These are phyloP conservation scores for Athene cunicularia DNA, from an alignment of 2,113 vertebrate genomes.

Conservation along the genomic window DNA sequence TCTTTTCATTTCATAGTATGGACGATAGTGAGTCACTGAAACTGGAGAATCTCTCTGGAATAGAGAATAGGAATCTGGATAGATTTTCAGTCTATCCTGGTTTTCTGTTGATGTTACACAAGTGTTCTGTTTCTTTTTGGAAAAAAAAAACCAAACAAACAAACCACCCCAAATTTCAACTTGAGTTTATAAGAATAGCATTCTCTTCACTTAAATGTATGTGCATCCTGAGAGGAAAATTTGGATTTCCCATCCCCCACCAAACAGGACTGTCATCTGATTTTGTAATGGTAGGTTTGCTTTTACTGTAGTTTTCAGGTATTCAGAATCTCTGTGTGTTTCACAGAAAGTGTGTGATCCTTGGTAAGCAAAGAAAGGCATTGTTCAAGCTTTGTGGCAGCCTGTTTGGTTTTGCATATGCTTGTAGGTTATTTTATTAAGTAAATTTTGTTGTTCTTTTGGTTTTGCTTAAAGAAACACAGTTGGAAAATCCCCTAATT, in stretches of 20 bases:
- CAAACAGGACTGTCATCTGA: neutral
- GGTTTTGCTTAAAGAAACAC: neutral
- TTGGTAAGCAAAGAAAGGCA: neutral
- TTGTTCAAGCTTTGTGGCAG: neutral
- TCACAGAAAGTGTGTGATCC: neutral
- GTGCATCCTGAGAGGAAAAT: neutral
- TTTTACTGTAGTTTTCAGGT: neutral
- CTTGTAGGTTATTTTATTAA: neutral
- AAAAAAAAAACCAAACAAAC: neutral
- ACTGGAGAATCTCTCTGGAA: neutral
- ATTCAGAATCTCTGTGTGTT: neutral
- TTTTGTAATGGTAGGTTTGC: neutral
- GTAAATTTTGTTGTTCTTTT: neutral
- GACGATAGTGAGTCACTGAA: neutral
- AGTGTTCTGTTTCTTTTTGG: neutral
- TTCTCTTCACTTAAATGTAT: neutral
- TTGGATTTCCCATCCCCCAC: neutral
- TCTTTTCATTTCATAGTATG: neutral
- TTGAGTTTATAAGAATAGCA: neutral
- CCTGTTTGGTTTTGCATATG: neutral
- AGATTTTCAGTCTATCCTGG: neutral
- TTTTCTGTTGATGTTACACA: neutral
- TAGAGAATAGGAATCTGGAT: too few species aligned
- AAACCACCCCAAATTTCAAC: neutral
- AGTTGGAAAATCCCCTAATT: neutral